Evolutionary conservation across 2,113 vertebrate species (phyloP), one percentile per base, ranked within the genome.

Genomic region (Vicugna pacos): DNA sequence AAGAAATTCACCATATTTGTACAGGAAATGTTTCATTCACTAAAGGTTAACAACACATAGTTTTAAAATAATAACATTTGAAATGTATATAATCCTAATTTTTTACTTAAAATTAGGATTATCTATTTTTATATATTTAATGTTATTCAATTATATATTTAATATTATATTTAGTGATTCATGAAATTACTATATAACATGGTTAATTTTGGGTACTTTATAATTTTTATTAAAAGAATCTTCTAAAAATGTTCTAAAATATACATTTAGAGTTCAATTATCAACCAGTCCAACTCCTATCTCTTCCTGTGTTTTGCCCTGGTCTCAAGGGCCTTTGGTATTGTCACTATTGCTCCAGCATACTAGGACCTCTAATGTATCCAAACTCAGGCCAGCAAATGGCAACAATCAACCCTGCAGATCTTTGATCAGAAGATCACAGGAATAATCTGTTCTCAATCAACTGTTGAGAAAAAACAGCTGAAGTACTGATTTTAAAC

Each of bases 201-300:
- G 77, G 77, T 72, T 83, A 38, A 92, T 28, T 81, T 93, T 52
- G 52, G 38, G 8, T 87, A 48, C 48, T 87, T 52, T 73, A 89
- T 52, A 54, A 89, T 83, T 77, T 91, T 69, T 96, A 73, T 58
- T 84, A 46, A 84, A 77, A 93, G 30, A 62, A 67, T 70, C 52
- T 84, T 89, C 69, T 84, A 58, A 84, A 91, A 84, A 80, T n/a
- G 3, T 90, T 54, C 46, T 77, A 91, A 91, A 60, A 62, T 62
- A 83, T 30, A 52, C 19, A 91, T 28, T 86, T 60, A 72, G 30
- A 69, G 77, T 56, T 58, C 81, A 70, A 81, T 26, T 81, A 84
- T 80, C 19, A 42, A 76, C 58, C 48, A 76, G 48, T 79, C 50
- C 12, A 32, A 42, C 60, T 65, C 12, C 82, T 88, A 35, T 32